Base-by-base conservation (phyloP, 1,140 invertebrate species). In the Globodera rostochiensis region DNA sequence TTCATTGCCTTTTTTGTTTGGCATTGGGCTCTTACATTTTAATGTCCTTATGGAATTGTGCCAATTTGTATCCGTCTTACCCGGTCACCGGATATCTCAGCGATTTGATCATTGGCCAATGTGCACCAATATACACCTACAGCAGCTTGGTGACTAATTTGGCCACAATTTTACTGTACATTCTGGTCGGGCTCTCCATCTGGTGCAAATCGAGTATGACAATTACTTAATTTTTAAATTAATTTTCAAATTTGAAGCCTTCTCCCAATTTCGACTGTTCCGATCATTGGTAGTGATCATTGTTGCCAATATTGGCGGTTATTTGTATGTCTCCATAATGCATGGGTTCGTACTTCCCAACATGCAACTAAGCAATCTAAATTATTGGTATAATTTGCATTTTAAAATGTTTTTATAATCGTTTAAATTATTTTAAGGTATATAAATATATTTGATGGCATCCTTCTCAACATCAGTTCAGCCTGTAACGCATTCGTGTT, bases 301-400 rank as follows among this genome's bases (percentile, higher is more conserved):
- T 60, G 47, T 77, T 11, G 49, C 60, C 67, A 77, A 77, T 77
- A 36, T 77, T 60, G 75, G 75, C 25, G 75, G 75, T 3, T 77
- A 77, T 77, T 53, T 53, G 7, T 53, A 53, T 13, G 50, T 13
- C 1, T 53, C 50, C 50, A 53, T 53, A 53, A 53, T 53, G 50
- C 50, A 4, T 53, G 50, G 2, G 11, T 53, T 53, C 50, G 50
- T 53, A 9, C 11, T 53, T 7, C 50, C 50, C 50, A 9, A 53
- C 11, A 9, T 53, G 50, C 50, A 53, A 13, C 7, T 53, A 13
- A 53, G 50, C 50, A 9, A 9, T 4, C 3, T 5, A 53, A 13
- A 2, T 53, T 3, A 53, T 53, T 53, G 50, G 50, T 53, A 36
- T 36, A 36, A 36, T 36, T 36, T 36, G 36, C 36, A 36, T 36